These are phyloP conservation scores for Eupithecia centaureata DNA, from an alignment of 2,888 invertebrate genomes.

Conservation along the genomic window DNA sequence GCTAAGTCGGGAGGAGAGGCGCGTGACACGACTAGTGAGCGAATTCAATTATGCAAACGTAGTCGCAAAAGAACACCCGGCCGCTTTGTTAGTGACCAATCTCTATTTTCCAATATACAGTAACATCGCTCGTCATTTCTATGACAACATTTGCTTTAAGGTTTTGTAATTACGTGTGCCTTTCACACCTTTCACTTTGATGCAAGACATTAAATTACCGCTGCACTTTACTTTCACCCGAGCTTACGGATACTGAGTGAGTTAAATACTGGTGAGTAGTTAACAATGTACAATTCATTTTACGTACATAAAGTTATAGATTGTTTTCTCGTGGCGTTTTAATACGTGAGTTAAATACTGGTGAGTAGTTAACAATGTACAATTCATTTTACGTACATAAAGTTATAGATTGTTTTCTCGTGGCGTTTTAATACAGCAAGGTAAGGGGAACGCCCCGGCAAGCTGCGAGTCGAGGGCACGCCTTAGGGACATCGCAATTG, in stretches of 20 bases:
- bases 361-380: too few species aligned
- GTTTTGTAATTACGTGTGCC: slow-evolving; percentile 41
- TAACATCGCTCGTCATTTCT: slow-evolving; percentile 9
- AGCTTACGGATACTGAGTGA: neutral
- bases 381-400: too few species aligned
- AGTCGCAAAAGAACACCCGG: slow-evolving; percentile 72
- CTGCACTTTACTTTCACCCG: slow-evolving; percentile 52
- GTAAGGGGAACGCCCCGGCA: slow-evolving; percentile 48
- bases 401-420: slow-evolving; percentile 42
- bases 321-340: neutral
- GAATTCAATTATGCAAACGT: slow-evolving; percentile 83
- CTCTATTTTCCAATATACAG: slow-evolving; percentile 28
- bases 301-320: neutral
- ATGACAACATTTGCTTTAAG: slow-evolving; percentile 22
- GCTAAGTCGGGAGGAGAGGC: slow-evolving; percentile 80
- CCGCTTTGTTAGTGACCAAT: slow-evolving; percentile 55
- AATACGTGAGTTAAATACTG: neutral
- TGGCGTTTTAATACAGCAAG: slow-evolving; percentile 52
- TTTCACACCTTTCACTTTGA: slow-evolving; percentile 66
- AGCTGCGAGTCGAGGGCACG: slow-evolving; percentile 59
- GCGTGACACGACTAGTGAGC: slow-evolving; percentile 80
- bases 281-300: neutral
- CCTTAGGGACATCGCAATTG: slow-evolving; percentile 77
- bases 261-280: neutral
- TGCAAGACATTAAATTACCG: slow-evolving; percentile 51